A percentile compares a stretch with the other conserved stretches of the same genome.
phyloP scores from a whole-genome alignment of 2,888 invertebrate species.

The Cybosia mesomella region DNA sequence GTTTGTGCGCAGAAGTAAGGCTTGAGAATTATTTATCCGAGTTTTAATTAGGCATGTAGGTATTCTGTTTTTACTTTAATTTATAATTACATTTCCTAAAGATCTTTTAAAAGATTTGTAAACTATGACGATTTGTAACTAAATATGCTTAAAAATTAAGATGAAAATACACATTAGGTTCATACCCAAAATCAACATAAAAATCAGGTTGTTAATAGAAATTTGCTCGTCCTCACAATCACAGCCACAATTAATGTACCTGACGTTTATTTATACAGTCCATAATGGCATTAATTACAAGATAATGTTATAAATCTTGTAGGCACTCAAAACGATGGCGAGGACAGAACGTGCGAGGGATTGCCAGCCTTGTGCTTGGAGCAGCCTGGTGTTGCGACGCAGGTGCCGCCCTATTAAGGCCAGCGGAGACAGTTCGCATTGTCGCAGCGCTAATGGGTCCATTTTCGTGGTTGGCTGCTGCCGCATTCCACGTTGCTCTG shows the following conservation, averaged over 20 bases:
- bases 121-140: background rate
- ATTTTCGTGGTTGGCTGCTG: constrained; percentile 77
- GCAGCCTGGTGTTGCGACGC: constrained; percentile 73
- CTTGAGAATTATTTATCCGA: too few relatives aligned
- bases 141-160: background rate
- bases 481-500: constrained; percentile 74
- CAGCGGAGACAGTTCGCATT: constrained; percentile 64
- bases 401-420: constrained; percentile 68
- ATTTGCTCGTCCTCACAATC: background rate
- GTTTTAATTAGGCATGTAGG: background rate
- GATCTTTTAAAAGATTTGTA: too few relatives aligned
- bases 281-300: background rate
- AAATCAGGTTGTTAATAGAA: background rate
- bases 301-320: constrained; percentile 20
- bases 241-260: background rate
- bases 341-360: constrained; percentile 74
- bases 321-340: constrained; percentile 69
- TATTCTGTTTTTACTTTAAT: background rate
- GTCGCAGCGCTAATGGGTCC: constrained; percentile 72
- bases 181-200: background rate
- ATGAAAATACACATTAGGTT: background rate
- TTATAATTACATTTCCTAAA: too few relatives aligned
- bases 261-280: background rate
- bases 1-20: too few relatives aligned
- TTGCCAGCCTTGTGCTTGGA: constrained; percentile 67